Evolutionary conservation across 2,113 vertebrate species (phyloP), one percentile per base, ranked within the genome.

Genomic region (Campylomormyrus numenius): DNA sequence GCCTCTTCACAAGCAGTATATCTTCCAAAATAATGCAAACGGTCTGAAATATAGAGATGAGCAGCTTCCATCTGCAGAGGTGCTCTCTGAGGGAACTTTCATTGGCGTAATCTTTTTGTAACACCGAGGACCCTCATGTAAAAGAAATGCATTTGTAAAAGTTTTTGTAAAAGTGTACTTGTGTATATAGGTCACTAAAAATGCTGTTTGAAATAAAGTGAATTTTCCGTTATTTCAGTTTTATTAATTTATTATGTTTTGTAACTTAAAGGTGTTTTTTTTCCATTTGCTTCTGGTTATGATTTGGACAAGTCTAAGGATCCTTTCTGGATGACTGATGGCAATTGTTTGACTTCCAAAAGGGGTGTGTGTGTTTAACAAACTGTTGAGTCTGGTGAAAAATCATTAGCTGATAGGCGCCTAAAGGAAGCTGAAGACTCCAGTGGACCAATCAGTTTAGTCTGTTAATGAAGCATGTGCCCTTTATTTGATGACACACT

Each of bases 51-150:
- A 94, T 94, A 95, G 94, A 94, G 94, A 95, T 94, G 90, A 94
- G 94, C 94, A 95, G 93, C 94, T 90, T 56, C 92, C 93, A 91
- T 92, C 91, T 94, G 93, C 93, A 91, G 92, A 95, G 95, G 94
- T 95, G 94, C 93, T 96, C 95, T 94, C 94, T 92, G 92, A 87
- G 93, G 93, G 94, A 94, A 94, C 91, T 92, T 87, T 94, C 93
- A 94, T 93, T 93, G 93, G 94, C 95, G 94, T 93, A 90, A 92
- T 94, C 89, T 92, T 94, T 93, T 92, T 91, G 89, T 80, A 92
- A 92, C 92, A 93, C 92, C 92, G 92, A 92, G 91, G 93, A 91
- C 90, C 92, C 93, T 92, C 91, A 87, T 87, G 85, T 89, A 94
- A 92, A 95, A 94, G 91, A 92, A 94, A 95, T 42, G 93, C 92